Base-by-base conservation (phyloP, 1,140 invertebrate genomes). In the Drosophila bocki region DNA sequence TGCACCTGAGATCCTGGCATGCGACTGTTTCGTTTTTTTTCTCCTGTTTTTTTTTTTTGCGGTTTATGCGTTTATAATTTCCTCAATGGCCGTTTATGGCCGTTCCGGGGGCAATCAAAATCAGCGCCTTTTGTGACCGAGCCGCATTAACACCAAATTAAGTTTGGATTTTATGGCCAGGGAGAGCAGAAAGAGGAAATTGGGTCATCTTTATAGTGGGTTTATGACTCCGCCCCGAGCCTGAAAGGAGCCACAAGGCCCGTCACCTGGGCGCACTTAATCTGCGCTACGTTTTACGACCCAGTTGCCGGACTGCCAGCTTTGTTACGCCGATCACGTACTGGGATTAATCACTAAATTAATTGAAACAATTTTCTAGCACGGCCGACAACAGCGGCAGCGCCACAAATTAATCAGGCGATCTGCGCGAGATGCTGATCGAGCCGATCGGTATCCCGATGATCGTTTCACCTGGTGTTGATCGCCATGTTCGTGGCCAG, bases 261-360 rank as follows among this genome's bases (percentile, higher is more conserved):
- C 15, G 68, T 41, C 75, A 75, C 59, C 78, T 68, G 47, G 79
- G 11, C 48, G 63, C 59, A 68, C 41, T 80, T 84, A 76, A 69
- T 78, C 77, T 77, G 68, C 57, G 50, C 75, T 77, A 68, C 63
- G 53, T 71, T 74, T 90, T 81, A 81, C 83, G 84, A 84, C 81
- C 80, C 78, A 81, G 85, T 90, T 88, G 60, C 39, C 53, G 13
- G 45, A 48, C 26, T 58, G 29, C 11, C 32, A n/a, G n/a, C 64
- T 72, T 90, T 78, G 65, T 48, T 62, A 79, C 33, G 8, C 74
- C 41, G 78, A 60, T 72, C 85, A 88, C 85, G 85, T 88, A 67
- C 81, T 75, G 41, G 85, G 85, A 88, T 88, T 88, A 88, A 88
- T 88, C 85, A 70, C 85, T 90, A 90, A 88, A 88, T 88, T 88